phyloP scores from a whole-genome alignment of 1,140 invertebrate species.

The Glossosoma conforme region DNA sequence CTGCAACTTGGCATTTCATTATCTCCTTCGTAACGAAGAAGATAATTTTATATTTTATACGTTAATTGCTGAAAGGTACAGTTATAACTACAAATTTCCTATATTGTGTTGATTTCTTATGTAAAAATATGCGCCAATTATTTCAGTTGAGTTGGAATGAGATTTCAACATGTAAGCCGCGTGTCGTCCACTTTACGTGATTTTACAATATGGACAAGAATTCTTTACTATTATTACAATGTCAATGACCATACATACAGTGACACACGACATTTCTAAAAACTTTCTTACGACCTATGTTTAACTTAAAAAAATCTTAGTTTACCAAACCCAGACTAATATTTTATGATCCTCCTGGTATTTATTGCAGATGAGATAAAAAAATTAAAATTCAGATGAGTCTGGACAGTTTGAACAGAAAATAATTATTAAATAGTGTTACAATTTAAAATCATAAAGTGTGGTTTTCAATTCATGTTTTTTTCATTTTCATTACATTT shows the following conservation, averaged over 20 bases:
- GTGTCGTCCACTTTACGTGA: slow-evolving; percentile 24
- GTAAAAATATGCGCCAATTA: slow-evolving; percentile 32
- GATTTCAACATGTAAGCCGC: slow-evolving; percentile 30
- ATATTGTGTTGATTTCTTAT: slow-evolving; percentile 28
- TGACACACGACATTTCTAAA: slow-evolving; percentile 31
- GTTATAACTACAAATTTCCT: slow-evolving; percentile 33
- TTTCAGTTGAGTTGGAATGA: slow-evolving; percentile 31
- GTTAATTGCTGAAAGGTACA: slow-evolving; percentile 32
- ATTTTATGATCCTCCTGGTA: slow-evolving; percentile 7
- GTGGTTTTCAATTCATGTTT: slow-evolving; percentile 3
- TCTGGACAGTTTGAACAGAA: slow-evolving; percentile 17
- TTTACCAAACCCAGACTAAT: slow-evolving; percentile 21
- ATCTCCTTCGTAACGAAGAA: slow-evolving; percentile 27
- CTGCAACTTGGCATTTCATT: slow-evolving; percentile 27
- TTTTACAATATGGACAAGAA: slow-evolving; percentile 32
- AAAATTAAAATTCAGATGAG: slow-evolving; percentile 17
- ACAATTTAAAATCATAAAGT: slow-evolving; percentile 7
- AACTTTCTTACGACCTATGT: slow-evolving; percentile 24
- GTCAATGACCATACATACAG: slow-evolving; percentile 29
- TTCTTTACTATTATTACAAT: slow-evolving; percentile 31
- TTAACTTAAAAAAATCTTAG: slow-evolving; percentile 31
- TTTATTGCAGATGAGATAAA: slow-evolving; percentile 17
- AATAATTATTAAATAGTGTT: slow-evolving; percentile 3
- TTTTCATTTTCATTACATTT: slow-evolving; percentile 21
- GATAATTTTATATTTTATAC: slow-evolving; percentile 31